Base-by-base conservation (phyloP, 2,797 vertebrate genomes). In the Dendrocincla fuliginosa region DNA sequence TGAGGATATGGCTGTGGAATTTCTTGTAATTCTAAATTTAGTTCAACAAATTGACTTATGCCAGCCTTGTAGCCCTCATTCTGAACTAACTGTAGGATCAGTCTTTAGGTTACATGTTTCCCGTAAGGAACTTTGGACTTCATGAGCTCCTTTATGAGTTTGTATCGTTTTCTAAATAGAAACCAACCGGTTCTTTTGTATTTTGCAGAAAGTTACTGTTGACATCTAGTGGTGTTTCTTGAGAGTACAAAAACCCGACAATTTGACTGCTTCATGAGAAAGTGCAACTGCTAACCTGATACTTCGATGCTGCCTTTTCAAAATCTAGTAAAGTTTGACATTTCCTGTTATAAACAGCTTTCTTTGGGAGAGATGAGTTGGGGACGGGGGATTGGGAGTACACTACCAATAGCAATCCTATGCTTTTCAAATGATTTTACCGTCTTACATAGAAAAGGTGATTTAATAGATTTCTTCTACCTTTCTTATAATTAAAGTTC, bases 221-320 rank as follows among this genome's bases (percentile, higher is more conserved):
- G 97, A 82, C 97, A 97, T 85, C 97, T 95, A 74, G 91, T 86
- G 97, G 77, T 73, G 5, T 4, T 37, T 25, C 89, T 60, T 39
- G 49, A 67, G 24, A 13, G 9, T 44, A 42, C 59, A 24, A 73
- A 84, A 64, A 5, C 2, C 7, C 9, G 56, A 46, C 16, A 49
- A n/a, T 61, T 13, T 2, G n/a, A 17, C 9, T 23, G 7, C 7
- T 32, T 42, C 16, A 11, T 6, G 17, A 50, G 0, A 6, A 61
- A 56, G 6, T 3, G n/a, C 1, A 56, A n/a, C 8, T 32, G 17
- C 52, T 65, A 47, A 32, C 13, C 19, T 28, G 25, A 30, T 25
- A 10, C 3, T 44, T 79, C 0, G 2, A 52, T 18, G 44, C 3
- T n/a, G n/a, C 14, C 9, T 63, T 55, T 63, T 73, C 39, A 83